Base-by-base conservation (phyloP, 2,113 vertebrate species). In the Hipposideros armiger region DNA sequence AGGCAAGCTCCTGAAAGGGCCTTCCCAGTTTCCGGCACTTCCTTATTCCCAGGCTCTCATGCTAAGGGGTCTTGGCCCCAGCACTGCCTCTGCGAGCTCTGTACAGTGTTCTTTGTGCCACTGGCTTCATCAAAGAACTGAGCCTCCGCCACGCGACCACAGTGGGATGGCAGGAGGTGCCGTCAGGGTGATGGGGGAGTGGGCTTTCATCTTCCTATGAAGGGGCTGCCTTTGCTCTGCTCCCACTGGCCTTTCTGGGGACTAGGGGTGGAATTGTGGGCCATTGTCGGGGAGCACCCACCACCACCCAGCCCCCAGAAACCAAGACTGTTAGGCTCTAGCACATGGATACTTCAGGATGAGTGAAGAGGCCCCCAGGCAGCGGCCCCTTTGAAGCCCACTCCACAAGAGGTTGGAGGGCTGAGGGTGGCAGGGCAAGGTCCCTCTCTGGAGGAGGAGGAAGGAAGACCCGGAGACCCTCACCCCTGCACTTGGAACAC, bases 171-270 rank as follows among this genome's bases (percentile, higher is more conserved):
- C 77, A 50, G 76, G 87, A 89, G 80, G 73, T 15, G 20, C 22
- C 7, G 30, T 17, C 14, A 4, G 74, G 90, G 45, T 47, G 94
- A 60, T 0, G 0, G 19, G 30, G 58, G 66, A 73, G 80, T 5
- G 36, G 42, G 62, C 97, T 98, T 98, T 96, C 87, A 97, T 97
- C 97, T 36, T 94, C 96, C 96, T n/a, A 93, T 88, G 0, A 58
- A 83, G 52, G 42, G 26, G 17, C 9, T 50, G 64, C 36, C 64
- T 77, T 47, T 36, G 70, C 83, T 87, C 82, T 80, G 32, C 42
- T 32, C 28, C 62, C 14, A 19, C 60, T 54, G 64, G 88, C 36
- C 66, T 91, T 17, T 82, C 69, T 64, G 67, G 50, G 24, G n/a
- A 30, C 82, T 76, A 28, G 47, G 17, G 32, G 4, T 36, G 11